phyloP scores from a whole-genome alignment of 2,888 invertebrate species.

The Troilus luridus region DNA sequence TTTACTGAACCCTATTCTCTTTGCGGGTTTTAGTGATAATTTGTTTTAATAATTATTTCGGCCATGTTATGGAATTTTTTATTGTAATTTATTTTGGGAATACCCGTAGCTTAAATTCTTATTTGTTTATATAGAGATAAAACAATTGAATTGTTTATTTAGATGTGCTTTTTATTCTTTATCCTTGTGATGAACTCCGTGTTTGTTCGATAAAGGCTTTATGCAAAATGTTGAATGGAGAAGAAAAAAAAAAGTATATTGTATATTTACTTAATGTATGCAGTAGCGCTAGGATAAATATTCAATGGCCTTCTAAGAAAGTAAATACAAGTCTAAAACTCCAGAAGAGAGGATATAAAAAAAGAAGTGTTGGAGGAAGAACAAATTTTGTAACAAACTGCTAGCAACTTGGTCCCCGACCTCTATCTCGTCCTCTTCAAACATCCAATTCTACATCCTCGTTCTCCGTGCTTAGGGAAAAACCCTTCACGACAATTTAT shows the following conservation, averaged over 20 bases:
- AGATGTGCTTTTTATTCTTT: background rate
- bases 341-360: background rate
- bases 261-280: conserved; percentile 10
- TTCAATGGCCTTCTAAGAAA: conserved; percentile 23
- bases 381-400: background rate
- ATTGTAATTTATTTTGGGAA: no score
- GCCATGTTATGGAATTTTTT: no score
- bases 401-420: background rate
- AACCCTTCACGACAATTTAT: background rate
- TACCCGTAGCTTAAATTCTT: no score
- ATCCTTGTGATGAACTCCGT: background rate
- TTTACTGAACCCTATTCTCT: no score
- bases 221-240: background rate
- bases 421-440: conserved; percentile 24
- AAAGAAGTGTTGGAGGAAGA: background rate
- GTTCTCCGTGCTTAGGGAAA: background rate
- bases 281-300: background rate
- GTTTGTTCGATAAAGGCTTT: background rate
- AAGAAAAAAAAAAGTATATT: background rate
- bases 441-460: conserved; percentile 14
- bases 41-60: no score
- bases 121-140: background rate
- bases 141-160: background rate
- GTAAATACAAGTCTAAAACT: conserved; percentile 31
- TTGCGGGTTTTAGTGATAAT: no score